Percentiles rank a stretch among this genome's conserved stretches.
Evolutionary conservation across 2,888 invertebrate species (phyloP).

Genomic region (Scaptomyza tumidula): DNA sequence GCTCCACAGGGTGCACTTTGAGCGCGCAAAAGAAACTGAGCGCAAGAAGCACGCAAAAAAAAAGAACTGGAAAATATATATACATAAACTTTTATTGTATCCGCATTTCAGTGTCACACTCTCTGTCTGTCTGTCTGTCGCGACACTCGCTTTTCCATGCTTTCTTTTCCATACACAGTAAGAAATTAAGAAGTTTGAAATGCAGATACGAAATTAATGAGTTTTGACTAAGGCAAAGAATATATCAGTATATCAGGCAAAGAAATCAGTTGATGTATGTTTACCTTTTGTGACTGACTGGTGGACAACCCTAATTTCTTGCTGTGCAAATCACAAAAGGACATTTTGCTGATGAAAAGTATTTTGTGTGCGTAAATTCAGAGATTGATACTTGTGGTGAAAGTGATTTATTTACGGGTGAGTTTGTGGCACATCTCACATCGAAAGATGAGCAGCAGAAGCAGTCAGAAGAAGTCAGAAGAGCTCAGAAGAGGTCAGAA

Average conservation of each 20-base stretch:
- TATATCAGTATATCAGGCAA: too few relatives aligned
- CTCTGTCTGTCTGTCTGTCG: constrained; percentile 20
- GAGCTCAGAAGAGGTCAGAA: constrained; percentile 17
- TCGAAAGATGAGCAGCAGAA: constrained; percentile 11
- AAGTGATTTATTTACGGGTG: constrained; percentile 73
- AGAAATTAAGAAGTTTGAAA: background rate
- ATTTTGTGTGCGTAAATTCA: constrained; percentile 46
- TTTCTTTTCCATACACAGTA: constrained; percentile 34
- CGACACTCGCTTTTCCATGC: constrained; percentile 51
- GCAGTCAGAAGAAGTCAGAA: constrained; percentile 18
- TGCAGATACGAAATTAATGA: background rate
- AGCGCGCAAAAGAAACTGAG: constrained; percentile 36
- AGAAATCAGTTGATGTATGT: too few relatives aligned
- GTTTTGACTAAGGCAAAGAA: too few relatives aligned
- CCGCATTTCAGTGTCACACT: constrained; percentile 76
- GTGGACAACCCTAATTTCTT: background rate
- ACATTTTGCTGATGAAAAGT: constrained; percentile 11
- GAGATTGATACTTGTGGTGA: constrained; percentile 78
- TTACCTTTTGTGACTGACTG: background rate
- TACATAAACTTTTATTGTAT: constrained; percentile 75
- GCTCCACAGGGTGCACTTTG: constrained; percentile 78
- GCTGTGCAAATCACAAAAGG: constrained; percentile 14
- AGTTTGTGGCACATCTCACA: constrained; percentile 33
- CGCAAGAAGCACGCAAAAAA: constrained; percentile 28
- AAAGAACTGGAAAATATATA: constrained; percentile 38